These are phyloP conservation scores for Macrotus californicus DNA, from an alignment of 2,113 vertebrate species.

Conservation along the genomic window DNA sequence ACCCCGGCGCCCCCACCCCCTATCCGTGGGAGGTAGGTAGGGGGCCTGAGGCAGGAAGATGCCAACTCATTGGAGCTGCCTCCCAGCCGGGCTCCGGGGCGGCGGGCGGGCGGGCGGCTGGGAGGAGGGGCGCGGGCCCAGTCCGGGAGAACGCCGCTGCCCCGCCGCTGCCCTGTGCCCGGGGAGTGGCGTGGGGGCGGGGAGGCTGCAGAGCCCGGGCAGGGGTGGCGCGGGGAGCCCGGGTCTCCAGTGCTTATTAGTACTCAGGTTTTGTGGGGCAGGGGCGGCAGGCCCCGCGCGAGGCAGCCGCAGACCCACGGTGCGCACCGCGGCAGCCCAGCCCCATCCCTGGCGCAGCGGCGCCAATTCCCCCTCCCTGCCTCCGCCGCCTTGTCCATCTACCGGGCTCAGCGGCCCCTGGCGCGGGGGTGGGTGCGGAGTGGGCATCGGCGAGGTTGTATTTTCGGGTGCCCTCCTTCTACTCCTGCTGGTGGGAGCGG, in stretches of 20 bases:
- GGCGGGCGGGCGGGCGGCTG: neutral
- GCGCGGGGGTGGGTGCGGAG: neutral
- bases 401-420: neutral
- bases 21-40: slow-evolving; percentile 59
- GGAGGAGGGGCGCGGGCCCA: slow-evolving; percentile 48
- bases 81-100: neutral
- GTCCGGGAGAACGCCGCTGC: slow-evolving; percentile 15
- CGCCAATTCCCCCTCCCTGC: neutral
- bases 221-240: neutral
- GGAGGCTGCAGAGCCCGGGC: slow-evolving; percentile 32
- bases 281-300: neutral
- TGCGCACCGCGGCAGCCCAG: neutral
- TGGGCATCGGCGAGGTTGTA: neutral
- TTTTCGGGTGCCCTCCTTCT: slow-evolving; percentile 8
- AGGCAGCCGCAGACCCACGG: neutral
- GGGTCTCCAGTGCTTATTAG: neutral
- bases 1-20: slow-evolving; percentile 60
- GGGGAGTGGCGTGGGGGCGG: slow-evolving; percentile 45
- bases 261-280: neutral
- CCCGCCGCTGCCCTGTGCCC: neutral
- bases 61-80: slow-evolving; percentile 58
- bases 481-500: neutral
- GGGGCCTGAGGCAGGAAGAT: slow-evolving; percentile 33
- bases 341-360: neutral
- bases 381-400: neutral